Percentiles rank a stretch among this genome's conserved stretches.
These are phyloP conservation scores for Otolemur garnettii DNA, from an alignment of 2,113 vertebrate genomes.

Conservation along the genomic window DNA sequence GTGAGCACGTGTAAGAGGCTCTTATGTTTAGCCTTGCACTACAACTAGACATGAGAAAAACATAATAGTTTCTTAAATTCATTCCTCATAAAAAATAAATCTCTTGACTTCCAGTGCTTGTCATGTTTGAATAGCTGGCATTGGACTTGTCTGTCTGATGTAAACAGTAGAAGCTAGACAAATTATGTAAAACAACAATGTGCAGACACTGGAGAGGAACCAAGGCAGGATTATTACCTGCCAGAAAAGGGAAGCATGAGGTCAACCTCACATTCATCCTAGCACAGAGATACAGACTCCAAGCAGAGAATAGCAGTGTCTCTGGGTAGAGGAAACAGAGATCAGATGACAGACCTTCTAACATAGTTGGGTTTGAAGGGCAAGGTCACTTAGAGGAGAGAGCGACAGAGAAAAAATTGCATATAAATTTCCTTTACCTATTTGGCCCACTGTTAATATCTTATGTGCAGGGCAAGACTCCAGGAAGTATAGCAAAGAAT, in stretches of 20 bases:
- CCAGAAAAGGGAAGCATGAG: not conserved
- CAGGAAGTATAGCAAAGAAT: not conserved
- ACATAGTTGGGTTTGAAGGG: not conserved
- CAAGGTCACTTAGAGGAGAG: not conserved
- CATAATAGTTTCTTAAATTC: constrained; percentile 41
- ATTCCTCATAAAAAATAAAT: constrained; percentile 47
- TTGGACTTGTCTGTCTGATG: not conserved
- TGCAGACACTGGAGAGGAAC: not conserved
- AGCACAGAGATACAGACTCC: not conserved
- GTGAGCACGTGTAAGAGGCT: not conserved
- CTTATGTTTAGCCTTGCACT: not conserved
- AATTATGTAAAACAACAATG: not conserved
- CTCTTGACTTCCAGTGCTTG: not conserved
- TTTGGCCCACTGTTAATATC: not conserved
- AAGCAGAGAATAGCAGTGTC: not conserved
- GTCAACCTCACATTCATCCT: not conserved
- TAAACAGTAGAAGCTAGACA: constrained; percentile 10
- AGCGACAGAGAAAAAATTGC: not conserved
- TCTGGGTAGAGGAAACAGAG: not conserved
- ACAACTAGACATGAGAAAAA: constrained; percentile 54
- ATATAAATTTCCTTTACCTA: not conserved
- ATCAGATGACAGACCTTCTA: not conserved
- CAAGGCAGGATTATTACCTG: not conserved
- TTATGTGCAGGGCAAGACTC: not conserved
- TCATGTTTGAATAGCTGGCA: not conserved